These are phyloP conservation scores for Melanophora roralis DNA, from an alignment of 2,888 invertebrate genomes.

Conservation along the genomic window DNA sequence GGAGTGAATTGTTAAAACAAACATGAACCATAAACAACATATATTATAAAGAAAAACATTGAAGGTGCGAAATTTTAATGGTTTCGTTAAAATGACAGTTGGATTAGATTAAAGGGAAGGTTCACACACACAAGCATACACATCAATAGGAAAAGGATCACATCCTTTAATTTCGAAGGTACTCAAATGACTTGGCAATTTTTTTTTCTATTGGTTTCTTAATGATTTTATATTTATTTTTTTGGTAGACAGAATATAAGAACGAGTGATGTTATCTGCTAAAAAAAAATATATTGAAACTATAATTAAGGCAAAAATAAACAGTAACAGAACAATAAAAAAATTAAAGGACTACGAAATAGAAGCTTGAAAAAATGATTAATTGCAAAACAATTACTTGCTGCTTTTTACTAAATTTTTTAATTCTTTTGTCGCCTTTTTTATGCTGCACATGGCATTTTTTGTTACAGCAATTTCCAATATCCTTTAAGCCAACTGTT, in stretches of 20 bases:
- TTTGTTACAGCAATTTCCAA: neutral
- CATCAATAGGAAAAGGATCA: conserved; percentile 5
- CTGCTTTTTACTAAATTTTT: conserved; percentile 14
- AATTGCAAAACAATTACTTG: conserved; percentile 60
- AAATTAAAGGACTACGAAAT: conserved; percentile 4
- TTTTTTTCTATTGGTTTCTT: conserved; percentile 13
- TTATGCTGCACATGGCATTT: conserved; percentile 38
- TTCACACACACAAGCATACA: neutral
- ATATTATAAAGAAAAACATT: conserved; percentile 32
- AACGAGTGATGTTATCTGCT: conserved; percentile 28
- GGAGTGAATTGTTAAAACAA: conserved; percentile 32
- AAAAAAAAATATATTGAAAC: conserved; percentile 56
- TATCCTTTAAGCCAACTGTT: conserved; percentile 42
- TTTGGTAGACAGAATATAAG: neutral
- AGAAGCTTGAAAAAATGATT: conserved; percentile 50
- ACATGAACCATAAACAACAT: neutral
- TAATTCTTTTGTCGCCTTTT: conserved; percentile 30
- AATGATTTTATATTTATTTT: conserved; percentile 30
- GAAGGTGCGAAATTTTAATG: conserved; percentile 58
- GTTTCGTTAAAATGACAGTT: conserved; percentile 53
- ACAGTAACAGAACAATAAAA: neutral
- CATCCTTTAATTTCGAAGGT: conserved; percentile 26
- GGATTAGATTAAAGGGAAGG: conserved; percentile 12
- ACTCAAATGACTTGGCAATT: conserved; percentile 43
- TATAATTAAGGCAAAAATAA: conserved; percentile 33